A percentile compares a stretch with the other conserved stretches of the same genome.
Conservation (phyloP, 2,797 vertebrate genomes). For the Ispidina lecontei region DNA sequence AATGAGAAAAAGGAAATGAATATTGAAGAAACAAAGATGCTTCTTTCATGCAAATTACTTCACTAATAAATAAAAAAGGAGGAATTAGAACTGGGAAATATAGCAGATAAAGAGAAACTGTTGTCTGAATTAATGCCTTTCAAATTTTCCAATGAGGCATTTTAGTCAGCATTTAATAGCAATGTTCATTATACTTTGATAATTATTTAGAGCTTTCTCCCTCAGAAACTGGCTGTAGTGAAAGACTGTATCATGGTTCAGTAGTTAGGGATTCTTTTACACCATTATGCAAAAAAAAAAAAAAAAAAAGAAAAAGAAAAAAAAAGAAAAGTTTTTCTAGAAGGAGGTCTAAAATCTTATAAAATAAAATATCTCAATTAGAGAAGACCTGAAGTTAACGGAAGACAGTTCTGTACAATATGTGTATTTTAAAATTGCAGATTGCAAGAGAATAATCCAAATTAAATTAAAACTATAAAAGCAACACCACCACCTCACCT, state of each 20-base stretch:
- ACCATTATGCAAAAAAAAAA: constrained; percentile 11
- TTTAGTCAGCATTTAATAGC: constrained; percentile 49
- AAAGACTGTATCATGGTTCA: constrained; percentile 55
- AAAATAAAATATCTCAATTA: constrained; percentile 40
- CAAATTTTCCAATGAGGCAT: constrained; percentile 48
- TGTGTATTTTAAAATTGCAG: neutral
- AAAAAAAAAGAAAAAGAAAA: neutral
- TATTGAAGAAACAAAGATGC: constrained; percentile 60
- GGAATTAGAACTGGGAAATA: constrained; percentile 67
- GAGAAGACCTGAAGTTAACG: neutral
- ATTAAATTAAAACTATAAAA: constrained; percentile 3
- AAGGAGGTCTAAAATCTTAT: neutral
- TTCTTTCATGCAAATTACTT: constrained; percentile 68
- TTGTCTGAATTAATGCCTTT: constrained; percentile 59
- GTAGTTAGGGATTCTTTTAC: constrained; percentile 39
- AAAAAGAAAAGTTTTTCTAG: neutral
- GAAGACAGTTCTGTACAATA: neutral
- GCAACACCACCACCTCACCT: neutral
- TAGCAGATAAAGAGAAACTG: constrained; percentile 46
- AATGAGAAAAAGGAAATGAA: constrained; percentile 51
- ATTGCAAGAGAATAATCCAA: neutral
- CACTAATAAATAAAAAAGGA: constrained; percentile 59
- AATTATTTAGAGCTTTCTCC: constrained; percentile 46
- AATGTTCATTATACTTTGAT: constrained; percentile 51
- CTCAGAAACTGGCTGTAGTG: constrained; percentile 7